Conservation (phyloP, 1,140 invertebrate genomes). For the Zelostemma sp. region DNA sequence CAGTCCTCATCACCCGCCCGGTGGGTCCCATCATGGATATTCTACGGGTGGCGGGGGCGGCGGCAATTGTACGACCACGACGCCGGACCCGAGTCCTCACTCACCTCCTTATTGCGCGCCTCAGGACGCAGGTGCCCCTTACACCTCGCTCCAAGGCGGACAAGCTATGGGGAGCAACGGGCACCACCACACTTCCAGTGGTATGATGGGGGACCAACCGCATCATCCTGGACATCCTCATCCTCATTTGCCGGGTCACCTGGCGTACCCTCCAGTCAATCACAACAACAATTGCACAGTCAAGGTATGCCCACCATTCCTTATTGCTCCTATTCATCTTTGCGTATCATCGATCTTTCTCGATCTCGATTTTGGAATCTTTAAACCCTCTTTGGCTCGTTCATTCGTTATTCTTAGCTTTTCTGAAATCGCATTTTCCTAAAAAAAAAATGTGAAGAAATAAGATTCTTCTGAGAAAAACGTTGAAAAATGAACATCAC, state of each 20-base stretch:
- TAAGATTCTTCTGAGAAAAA: too few species aligned
- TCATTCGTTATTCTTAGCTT: too few species aligned
- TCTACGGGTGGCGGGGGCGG: slow-evolving; percentile 58
- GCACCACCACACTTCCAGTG: slow-evolving; percentile 59
- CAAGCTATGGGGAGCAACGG: slow-evolving; percentile 65
- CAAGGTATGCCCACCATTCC: slow-evolving; percentile 61
- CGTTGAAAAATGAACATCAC: too few species aligned
- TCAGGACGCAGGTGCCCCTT: slow-evolving; percentile 51
- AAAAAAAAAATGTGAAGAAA: too few species aligned
- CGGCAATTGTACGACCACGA: slow-evolving; percentile 60
- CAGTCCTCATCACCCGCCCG: slow-evolving; percentile 66
- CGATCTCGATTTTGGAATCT: too few species aligned
- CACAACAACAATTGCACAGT: slow-evolving; percentile 70
- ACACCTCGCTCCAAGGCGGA: slow-evolving; percentile 55
- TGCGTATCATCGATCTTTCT: too few species aligned
- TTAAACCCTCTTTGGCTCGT: too few species aligned
- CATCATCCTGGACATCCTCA: slow-evolving; percentile 65
- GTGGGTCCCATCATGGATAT: slow-evolving; percentile 62
- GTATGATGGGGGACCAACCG: slow-evolving; percentile 63
- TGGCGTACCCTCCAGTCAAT: slow-evolving; percentile 65
- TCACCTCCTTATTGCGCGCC: slow-evolving; percentile 56
- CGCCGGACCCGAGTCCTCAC: slow-evolving; percentile 65
- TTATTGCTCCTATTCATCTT: too few species aligned
- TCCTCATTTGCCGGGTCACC: slow-evolving; percentile 63
- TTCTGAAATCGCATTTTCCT: too few species aligned